These are phyloP conservation scores for Dicaeum eximium DNA, from an alignment of 2,113 vertebrate genomes.

Conservation along the genomic window DNA sequence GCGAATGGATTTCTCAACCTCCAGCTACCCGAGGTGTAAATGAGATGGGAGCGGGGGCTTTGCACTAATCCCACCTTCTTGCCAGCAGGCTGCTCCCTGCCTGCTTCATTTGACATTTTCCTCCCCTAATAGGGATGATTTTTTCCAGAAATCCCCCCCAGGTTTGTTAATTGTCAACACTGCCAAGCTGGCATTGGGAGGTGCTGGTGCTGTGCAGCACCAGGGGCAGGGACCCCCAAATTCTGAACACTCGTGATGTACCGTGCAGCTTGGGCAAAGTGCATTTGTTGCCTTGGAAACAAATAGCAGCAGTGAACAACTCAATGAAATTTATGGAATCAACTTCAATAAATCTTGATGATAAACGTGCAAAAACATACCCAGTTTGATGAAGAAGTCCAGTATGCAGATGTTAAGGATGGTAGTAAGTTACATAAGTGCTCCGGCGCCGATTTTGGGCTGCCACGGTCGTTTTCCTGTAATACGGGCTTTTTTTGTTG, in stretches of 20 bases:
- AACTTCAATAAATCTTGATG: conserved; percentile 68
- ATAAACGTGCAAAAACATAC: conserved; percentile 61
- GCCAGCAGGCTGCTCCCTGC: neutral
- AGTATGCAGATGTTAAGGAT: conserved; percentile 48
- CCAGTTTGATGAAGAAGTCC: conserved; percentile 34
- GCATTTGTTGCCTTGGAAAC: conserved; percentile 75
- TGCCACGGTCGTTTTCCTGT: neutral
- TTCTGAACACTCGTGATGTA: conserved; percentile 39
- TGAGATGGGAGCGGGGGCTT: conserved; percentile 9
- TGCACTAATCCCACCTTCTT: neutral
- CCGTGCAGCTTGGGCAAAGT: conserved; percentile 57
- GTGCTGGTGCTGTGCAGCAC: neutral
- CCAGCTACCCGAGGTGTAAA: conserved; percentile 28
- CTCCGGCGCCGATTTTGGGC: neutral
- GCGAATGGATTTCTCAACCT: conserved; percentile 55
- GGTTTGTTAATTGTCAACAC: neutral
- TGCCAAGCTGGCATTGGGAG: neutral
- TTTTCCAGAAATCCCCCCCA: neutral
- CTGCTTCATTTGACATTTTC: neutral
- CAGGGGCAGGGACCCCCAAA: conserved; percentile 66
- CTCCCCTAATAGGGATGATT: neutral
- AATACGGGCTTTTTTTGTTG: neutral
- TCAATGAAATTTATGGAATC: conserved; percentile 74
- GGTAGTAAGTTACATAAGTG: conserved; percentile 32
- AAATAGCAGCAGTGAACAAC: conserved; percentile 65